phyloP scores from a whole-genome alignment of 2,797 vertebrate genomes.

The Tauraco hartlaubi region DNA sequence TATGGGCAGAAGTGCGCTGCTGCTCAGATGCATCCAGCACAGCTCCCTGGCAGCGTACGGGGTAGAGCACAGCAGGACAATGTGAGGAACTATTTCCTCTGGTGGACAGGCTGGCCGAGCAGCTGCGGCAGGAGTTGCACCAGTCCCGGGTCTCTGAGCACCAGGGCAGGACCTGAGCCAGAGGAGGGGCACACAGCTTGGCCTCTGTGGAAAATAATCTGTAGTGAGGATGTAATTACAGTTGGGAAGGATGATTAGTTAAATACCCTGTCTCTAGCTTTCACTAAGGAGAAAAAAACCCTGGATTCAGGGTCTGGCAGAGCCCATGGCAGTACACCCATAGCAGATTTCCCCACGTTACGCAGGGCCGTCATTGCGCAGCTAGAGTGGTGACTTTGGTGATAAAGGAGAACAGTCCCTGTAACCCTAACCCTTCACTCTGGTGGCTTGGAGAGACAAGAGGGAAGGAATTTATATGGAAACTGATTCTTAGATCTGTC shows the following conservation, averaged over 20 bases:
- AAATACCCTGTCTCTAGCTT: not conserved
- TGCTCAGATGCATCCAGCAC: not conserved
- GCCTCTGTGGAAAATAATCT: not conserved
- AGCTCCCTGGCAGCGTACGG: fast-evolving
- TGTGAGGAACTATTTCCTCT: not conserved
- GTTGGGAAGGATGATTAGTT: not conserved
- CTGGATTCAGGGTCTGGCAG: not conserved
- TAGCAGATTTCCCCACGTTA: fast-evolving
- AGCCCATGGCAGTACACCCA: not conserved
- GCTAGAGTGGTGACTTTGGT: not conserved
- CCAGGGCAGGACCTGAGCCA: not conserved
- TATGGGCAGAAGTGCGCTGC: fast-evolving
- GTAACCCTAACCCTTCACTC: not conserved
- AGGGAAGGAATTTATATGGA: not conserved
- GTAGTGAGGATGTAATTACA: not conserved
- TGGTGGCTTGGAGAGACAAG: not conserved
- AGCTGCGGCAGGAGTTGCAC: fast-evolving
- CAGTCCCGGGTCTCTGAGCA: not conserved
- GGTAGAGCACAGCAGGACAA: not conserved
- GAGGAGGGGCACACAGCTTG: not conserved
- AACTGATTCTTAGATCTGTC: not conserved
- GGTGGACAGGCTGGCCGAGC: not conserved
- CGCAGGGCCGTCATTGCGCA: not conserved
- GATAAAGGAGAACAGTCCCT: not conserved
- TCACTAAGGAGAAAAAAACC: not conserved